Evolutionary conservation across 2,113 vertebrate genomes (phyloP), one percentile per base, ranked within the genome.

Genomic region (Sarotherodon lohbergeri): DNA sequence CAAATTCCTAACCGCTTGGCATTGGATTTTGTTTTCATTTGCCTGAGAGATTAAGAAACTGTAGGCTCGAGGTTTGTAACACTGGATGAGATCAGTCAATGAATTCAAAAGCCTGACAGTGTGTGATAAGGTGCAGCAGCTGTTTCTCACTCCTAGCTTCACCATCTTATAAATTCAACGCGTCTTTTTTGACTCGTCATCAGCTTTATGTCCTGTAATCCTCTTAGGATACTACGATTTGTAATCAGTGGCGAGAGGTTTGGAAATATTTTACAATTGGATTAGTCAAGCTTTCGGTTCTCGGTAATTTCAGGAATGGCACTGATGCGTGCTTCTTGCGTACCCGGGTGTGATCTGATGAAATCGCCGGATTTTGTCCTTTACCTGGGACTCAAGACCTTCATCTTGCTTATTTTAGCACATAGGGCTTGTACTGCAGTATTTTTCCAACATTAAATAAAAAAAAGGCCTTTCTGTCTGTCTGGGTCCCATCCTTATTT

Each of bases 71-170:
- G 6, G 16, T 57, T 43, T 68, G 12, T 19, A 36, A 78, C n/a
- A 56, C 16, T 73, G 19, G 46, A 68, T 84, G 55, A 84, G 81
- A 56, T 85, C 81, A 46, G 43, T 82, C 43, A 46, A 6, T 63
- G 24, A 83, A 66, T 71, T 79, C 8, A 6, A 24, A 71, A 55
- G 29, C 79, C 83, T 87, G 83, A 85, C 81, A 22, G 71, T 46
- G 24, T 73, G 73, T 86, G 86, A 86, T 89, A 85, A 89, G 79
- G 85, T 50, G 34, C 83, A 85, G 48, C 14, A 71, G 83, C 61
- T 54, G 50, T 43, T 55, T 76, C 46, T 80, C 50, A 32, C 13
- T 71, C 24, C 11, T 66, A 78, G 84, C 82, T 76, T 80, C 29
- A 27, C 43, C 61, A 84, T 90, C 79, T 83, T 78, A 88, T 82